phyloP scores from a whole-genome alignment of 1,140 invertebrate genomes.

The Arion vulgaris region DNA sequence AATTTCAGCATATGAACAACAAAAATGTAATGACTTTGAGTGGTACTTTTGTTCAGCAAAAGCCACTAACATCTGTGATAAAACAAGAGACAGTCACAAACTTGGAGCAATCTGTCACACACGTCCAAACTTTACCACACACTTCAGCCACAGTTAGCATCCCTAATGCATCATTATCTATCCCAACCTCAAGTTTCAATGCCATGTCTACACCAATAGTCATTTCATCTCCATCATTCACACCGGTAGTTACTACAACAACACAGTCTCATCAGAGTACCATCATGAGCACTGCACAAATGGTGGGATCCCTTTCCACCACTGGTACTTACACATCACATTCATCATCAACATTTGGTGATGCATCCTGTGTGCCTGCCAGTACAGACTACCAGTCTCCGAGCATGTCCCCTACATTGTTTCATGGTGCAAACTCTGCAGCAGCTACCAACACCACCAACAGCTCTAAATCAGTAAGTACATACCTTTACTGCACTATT shows the following conservation, averaged over 20 bases:
- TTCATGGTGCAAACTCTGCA: neutral
- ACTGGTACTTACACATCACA: neutral
- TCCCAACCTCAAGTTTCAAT: conserved; percentile 9
- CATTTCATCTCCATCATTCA: conserved; percentile 11
- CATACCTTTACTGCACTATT: neutral
- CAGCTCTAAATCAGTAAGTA: neutral
- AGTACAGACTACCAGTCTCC: neutral
- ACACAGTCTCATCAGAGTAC: conserved; percentile 22
- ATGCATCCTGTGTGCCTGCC: neutral
- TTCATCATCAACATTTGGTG: neutral
- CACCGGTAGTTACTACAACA: neutral
- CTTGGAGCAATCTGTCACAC: neutral
- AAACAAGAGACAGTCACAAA: conserved; percentile 6
- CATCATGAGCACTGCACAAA: conserved; percentile 23
- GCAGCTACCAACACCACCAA: neutral
- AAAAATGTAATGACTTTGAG: conserved; percentile 14
- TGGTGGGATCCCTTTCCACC: neutral
- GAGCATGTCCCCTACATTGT: neutral
- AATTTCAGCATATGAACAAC: conserved; percentile 16
- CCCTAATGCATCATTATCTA: neutral
- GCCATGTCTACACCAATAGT: neutral
- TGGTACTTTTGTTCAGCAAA: conserved; percentile 23
- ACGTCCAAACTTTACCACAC: neutral
- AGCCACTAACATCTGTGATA: neutral
- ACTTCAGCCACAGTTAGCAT: neutral